Evolutionary conservation across 2,113 vertebrate genomes (phyloP), one percentile per base, ranked within the genome.

Genomic region (Mirza zaza): DNA sequence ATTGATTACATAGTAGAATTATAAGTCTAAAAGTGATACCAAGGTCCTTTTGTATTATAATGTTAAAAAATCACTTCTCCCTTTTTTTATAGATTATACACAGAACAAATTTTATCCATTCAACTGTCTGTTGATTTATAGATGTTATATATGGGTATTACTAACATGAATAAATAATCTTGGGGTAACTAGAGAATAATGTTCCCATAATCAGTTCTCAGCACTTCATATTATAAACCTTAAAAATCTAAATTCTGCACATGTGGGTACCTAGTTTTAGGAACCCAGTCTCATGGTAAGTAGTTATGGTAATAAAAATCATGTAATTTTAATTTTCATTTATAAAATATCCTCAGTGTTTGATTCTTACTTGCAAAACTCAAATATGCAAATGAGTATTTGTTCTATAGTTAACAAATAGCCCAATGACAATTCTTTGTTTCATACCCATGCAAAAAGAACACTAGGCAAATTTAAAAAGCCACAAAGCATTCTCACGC

Each of bases 351-450:
- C 15, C 8, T 94, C 42, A 76, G 39, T 80, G 32, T 48, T 92
- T 91, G 61, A 71, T 73, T 90, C 12, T 93, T 63, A 94, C 5
- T 85, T 87, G 29, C 36, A 94, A 88, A 91, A 1, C 13, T 84
- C 12, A 86, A 75, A 65, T 52, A 93, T 59, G 48, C 6, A 70
- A 76, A 68, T 71, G 2, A 83, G 79, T 68, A 85, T 80, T 29
- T 79, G 86, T 95, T 96, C 8, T 42, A 63, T 11, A 90, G 25
- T 81, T 61, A 94, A 70, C 23, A 81, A 90, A 71, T 45, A 88
- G 7, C 2, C 21, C 23, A 70, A 48, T 89, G 59, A 88, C 42
- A 87, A 90, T 50, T 82, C 45, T 71, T 14, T 68, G 79, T 76
- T 90, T 86, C 20, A 92, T 45, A 81, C 21, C 4, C 9, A 82